Percentiles rank a stretch among this genome's conserved stretches.
Evolutionary conservation across 2,113 vertebrate genomes (phyloP).

Genomic region (Rhombomys opimus): DNA sequence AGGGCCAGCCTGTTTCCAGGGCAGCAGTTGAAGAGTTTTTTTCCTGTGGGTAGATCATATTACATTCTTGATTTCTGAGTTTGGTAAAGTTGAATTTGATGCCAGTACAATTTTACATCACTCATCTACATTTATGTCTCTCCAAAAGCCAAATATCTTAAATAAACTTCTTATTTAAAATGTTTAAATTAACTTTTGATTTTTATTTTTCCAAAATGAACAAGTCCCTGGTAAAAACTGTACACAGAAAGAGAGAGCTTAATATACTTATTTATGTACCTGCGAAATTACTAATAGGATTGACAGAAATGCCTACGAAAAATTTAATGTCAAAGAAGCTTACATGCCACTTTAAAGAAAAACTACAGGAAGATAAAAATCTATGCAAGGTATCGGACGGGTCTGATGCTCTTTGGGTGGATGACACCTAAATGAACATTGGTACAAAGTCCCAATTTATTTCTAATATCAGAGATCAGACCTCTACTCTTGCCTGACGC

Average conservation of each 20-base stretch:
- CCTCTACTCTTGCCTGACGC: too few species aligned
- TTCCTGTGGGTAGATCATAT: not conserved
- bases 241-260: not conserved
- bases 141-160: not conserved
- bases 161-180: not conserved
- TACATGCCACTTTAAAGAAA: not conserved
- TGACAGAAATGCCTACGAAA: slow-evolving; percentile 62
- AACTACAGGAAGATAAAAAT: slow-evolving; percentile 37
- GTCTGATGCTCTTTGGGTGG: too few species aligned
- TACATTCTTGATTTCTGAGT: not conserved
- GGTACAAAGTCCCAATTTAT: too few species aligned
- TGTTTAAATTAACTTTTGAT: slow-evolving; percentile 27
- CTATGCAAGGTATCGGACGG: too few species aligned
- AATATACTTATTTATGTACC: slow-evolving; percentile 59
- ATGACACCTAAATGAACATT: too few species aligned
- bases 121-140: not conserved
- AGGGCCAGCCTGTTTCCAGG: not conserved
- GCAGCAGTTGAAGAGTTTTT: not conserved
- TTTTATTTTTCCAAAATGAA: slow-evolving; percentile 45
- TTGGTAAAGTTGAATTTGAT: not conserved
- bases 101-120: not conserved
- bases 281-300: slow-evolving; percentile 56
- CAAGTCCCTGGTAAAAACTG: not conserved
- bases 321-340: not conserved
- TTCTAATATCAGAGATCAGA: too few species aligned